Evolutionary conservation across 1,140 invertebrate genomes (phyloP).

Genomic region (Cotesia typhae): DNA sequence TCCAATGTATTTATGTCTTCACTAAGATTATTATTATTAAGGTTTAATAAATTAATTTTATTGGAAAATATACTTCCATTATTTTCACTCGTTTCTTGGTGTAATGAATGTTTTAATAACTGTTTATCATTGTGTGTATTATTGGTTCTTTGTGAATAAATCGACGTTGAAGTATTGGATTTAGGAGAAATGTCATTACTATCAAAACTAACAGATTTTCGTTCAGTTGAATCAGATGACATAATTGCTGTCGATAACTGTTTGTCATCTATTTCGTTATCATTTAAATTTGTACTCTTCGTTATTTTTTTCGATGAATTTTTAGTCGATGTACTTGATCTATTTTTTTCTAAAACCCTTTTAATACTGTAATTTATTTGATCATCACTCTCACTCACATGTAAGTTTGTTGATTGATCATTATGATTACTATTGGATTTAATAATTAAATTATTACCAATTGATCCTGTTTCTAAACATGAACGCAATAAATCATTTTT

Average conservation of each 20-base stretch:
- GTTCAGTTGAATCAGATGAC: not conserved
- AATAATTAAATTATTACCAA: not conserved
- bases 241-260: no score
- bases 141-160: not conserved
- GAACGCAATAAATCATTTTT: constrained; percentile 57
- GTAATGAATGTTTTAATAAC: not conserved
- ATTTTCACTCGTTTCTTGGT: constrained; percentile 18
- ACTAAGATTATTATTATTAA: constrained; percentile 59
- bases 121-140: not conserved
- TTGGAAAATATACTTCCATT: constrained; percentile 42
- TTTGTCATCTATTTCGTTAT: no score
- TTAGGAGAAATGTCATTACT: not conserved
- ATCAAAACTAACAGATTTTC: not conserved
- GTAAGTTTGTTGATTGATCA: constrained; percentile 31
- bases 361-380: constrained; percentile 34
- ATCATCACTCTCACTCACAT: not conserved
- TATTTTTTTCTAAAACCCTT: constrained; percentile 37
- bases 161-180: constrained; percentile 7
- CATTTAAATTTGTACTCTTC: no score
- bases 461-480: constrained; percentile 58
- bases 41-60: constrained; percentile 51
- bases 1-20: constrained; percentile 60
- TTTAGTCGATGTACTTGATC: constrained; percentile 17
- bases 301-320: not conserved
- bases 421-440: constrained; percentile 6